Evolutionary conservation across 2,797 vertebrate species (phyloP).

Genomic region (Notolabrus celidotus): DNA sequence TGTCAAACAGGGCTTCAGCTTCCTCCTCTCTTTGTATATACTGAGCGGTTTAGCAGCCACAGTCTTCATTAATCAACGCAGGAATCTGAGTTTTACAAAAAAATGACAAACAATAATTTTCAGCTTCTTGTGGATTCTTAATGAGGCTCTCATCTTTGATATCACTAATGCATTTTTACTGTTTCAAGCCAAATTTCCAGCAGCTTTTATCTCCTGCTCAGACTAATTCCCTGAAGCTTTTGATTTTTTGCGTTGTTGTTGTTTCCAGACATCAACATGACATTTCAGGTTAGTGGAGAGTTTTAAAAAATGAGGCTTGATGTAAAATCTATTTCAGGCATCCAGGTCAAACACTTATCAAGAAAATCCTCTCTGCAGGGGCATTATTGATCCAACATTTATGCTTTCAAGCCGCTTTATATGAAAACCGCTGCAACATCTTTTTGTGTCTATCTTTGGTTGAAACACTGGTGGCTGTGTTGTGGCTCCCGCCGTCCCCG

Average conservation of each 20-base stretch:
- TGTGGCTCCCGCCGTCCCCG: slow-evolving; percentile 12
- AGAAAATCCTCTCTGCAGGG: slow-evolving; percentile 1
- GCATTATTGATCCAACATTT: not conserved
- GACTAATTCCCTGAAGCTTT: slow-evolving; percentile 5
- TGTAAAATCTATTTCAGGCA: slow-evolving; percentile 8
- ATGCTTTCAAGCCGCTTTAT: slow-evolving; percentile 2
- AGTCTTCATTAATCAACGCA: no score
- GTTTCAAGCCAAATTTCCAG: not conserved
- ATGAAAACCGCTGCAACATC: not conserved
- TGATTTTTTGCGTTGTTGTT: not conserved
- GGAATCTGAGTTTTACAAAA: not conserved
- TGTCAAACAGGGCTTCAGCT: no score
- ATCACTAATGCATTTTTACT: not conserved
- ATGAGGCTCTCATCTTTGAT: not conserved
- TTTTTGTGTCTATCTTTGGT: slow-evolving; percentile 19
- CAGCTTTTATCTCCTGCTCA: slow-evolving; percentile 29
- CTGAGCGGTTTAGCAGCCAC: no score
- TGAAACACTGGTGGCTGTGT: slow-evolving; percentile 19
- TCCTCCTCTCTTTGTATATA: no score
- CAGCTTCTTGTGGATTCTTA: not conserved
- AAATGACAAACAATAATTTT: not conserved
- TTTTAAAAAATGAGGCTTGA: not conserved
- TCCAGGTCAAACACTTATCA: slow-evolving; percentile 19
- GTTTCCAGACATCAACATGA: slow-evolving; percentile 12
- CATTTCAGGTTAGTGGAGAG: slow-evolving; percentile 20